These are phyloP conservation scores for Dinocampus coccinellae DNA, from an alignment of 2,888 invertebrate species.

Conservation along the genomic window DNA sequence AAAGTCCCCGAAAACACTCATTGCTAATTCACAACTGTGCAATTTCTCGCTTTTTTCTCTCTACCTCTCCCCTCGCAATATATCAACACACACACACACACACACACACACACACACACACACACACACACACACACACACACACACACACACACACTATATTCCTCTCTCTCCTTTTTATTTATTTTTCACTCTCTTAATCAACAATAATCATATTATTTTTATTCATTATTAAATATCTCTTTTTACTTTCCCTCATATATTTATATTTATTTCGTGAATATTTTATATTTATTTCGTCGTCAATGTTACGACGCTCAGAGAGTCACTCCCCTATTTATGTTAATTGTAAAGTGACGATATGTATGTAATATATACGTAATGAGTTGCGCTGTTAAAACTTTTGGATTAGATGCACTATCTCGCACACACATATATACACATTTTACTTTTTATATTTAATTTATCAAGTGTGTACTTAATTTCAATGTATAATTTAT, in stretches of 20 bases:
- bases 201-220: background rate
- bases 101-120: too few species aligned
- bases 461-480: too few species aligned
- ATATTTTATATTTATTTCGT: background rate
- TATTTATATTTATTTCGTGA: background rate
- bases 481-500: too few species aligned
- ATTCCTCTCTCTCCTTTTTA: too few species aligned
- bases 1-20: conserved; percentile 92
- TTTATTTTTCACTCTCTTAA: background rate
- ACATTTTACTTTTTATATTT: too few species aligned
- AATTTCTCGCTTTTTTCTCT: background rate
- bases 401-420: background rate
- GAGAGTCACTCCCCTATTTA: background rate
- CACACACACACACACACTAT: too few species aligned
- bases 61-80: background rate
- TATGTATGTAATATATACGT: background rate
- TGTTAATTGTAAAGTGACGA: background rate
- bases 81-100: too few species aligned
- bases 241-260: background rate
- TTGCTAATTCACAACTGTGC: conserved; percentile 42
- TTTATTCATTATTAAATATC: background rate
- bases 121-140: too few species aligned
- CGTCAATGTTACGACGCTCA: too few species aligned
- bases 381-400: background rate
- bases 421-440: background rate